A percentile compares a stretch with the other conserved stretches of the same genome.
Conservation (phyloP, 1,140 invertebrate species). For the Amyelois transitella region DNA sequence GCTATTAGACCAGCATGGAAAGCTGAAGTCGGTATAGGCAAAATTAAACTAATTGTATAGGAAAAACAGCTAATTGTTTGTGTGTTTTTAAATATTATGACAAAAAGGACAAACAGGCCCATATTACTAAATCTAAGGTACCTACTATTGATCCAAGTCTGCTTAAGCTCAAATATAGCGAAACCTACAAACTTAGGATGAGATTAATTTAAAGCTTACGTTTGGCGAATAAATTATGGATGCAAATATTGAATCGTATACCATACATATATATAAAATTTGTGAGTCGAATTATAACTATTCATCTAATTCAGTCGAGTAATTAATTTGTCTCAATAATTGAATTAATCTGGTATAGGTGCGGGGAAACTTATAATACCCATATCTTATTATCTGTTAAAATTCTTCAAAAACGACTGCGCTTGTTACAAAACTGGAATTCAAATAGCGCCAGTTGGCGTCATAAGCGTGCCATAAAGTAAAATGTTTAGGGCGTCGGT, state of each 20-base stretch:
- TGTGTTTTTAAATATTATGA: too few species aligned
- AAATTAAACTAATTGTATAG: too few species aligned
- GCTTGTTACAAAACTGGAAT: slow-evolving; percentile 5
- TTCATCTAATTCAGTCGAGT: neutral
- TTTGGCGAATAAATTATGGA: slow-evolving; percentile 31
- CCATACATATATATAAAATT: slow-evolving; percentile 6
- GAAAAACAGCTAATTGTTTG: too few species aligned
- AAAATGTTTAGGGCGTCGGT: slow-evolving; percentile 25
- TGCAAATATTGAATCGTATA: slow-evolving; percentile 31
- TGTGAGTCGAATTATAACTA: neutral
- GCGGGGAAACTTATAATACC: too few species aligned
- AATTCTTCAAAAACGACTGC: neutral
- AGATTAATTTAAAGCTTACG: slow-evolving; percentile 27
- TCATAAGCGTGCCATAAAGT: slow-evolving; percentile 21
- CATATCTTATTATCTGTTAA: too few species aligned
- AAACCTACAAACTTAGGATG: slow-evolving; percentile 21
- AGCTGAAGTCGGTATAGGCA: too few species aligned
- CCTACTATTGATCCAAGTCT: too few species aligned
- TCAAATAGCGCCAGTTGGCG: slow-evolving; percentile 18
- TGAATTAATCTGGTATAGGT: too few species aligned
- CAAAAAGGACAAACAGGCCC: too few species aligned
- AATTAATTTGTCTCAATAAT: too few species aligned
- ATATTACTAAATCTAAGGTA: too few species aligned
- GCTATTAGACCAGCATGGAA: too few species aligned
- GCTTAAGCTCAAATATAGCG: slow-evolving; percentile 20